These are phyloP conservation scores for Leptobrachium leishanense DNA, from an alignment of 2,113 vertebrate species.

Conservation along the genomic window DNA sequence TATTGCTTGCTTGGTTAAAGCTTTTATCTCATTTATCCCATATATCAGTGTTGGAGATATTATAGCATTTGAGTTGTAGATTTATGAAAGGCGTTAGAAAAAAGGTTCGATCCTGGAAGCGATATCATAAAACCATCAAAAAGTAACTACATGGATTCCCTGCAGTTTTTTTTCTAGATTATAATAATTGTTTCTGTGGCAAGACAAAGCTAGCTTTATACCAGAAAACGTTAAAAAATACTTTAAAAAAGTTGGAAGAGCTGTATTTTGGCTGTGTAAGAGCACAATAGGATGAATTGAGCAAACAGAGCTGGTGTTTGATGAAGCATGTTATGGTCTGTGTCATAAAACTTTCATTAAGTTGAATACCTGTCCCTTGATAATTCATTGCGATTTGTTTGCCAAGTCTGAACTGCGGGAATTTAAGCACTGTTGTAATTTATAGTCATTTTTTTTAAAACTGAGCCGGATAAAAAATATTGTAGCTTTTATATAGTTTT, in stretches of 20 bases:
- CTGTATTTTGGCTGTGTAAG: conserved; percentile 6
- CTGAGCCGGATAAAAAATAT: conserved; percentile 4
- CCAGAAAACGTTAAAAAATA: neutral
- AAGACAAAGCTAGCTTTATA: neutral
- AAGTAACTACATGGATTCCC: too few relatives aligned
- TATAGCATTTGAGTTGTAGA: too few relatives aligned
- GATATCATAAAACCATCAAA: too few relatives aligned
- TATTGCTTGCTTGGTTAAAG: too few relatives aligned
- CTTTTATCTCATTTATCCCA: too few relatives aligned
- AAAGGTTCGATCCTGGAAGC: too few relatives aligned
- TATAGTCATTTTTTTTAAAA: conserved; percentile 35
- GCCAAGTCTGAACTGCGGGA: conserved; percentile 32
- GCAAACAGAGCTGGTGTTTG: conserved; percentile 16
- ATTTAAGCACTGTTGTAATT: conserved; percentile 34
- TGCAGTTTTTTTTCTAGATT: too few relatives aligned
- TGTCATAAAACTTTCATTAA: conserved; percentile 47
- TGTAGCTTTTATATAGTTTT: conserved; percentile 4
- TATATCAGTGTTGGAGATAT: too few relatives aligned
- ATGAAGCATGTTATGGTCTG: conserved; percentile 39
- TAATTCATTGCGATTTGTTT: conserved; percentile 41
- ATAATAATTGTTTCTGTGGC: neutral
- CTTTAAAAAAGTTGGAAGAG: neutral
- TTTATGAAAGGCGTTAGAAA: too few relatives aligned
- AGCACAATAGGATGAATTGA: conserved; percentile 6
- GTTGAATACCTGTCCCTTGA: conserved; percentile 40